Percentiles rank a stretch among this genome's conserved stretches.
These are phyloP conservation scores for Leptopilina boulardi DNA, from an alignment of 1,140 invertebrate genomes.

Conservation along the genomic window DNA sequence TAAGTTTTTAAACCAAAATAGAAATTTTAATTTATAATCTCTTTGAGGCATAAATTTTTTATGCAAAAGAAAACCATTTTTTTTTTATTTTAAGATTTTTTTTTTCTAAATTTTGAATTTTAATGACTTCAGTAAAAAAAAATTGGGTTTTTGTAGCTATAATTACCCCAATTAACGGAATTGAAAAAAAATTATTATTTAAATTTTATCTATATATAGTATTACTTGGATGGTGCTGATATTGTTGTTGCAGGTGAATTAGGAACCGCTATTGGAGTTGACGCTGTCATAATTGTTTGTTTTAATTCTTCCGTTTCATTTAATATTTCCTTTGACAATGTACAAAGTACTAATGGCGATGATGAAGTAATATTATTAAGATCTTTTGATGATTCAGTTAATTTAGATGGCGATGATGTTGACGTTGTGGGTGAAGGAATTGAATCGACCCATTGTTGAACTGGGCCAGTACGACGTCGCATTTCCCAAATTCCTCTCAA, in stretches of 20 bases:
- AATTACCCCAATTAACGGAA: no score
- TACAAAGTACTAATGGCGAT: background rate
- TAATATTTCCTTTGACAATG: slow-evolving; percentile 33
- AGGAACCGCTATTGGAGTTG: slow-evolving; percentile 66
- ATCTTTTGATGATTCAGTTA: background rate
- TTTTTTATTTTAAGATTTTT: no score
- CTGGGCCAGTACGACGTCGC: slow-evolving; percentile 67
- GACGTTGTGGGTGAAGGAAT: slow-evolving; percentile 66
- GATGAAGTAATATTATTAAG: background rate
- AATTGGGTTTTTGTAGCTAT: background rate
- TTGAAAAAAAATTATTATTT: background rate
- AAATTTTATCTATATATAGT: no score
- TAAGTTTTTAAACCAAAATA: no score
- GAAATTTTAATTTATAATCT: no score
- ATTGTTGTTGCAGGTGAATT: slow-evolving; percentile 62
- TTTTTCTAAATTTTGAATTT: no score
- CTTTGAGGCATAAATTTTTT: no score
- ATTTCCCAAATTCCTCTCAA: slow-evolving; percentile 72
- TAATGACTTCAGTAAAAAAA: background rate
- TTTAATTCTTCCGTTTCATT: slow-evolving; percentile 38
- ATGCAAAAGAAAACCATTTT: no score
- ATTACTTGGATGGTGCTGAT: slow-evolving; percentile 61
- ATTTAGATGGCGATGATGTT: slow-evolving; percentile 46
- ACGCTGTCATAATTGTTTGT: slow-evolving; percentile 68
- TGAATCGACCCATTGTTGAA: slow-evolving; percentile 76